Percentiles rank a stretch among this genome's conserved stretches.
Conservation (phyloP, 2,888 invertebrate genomes). For the Syritta pipiens region DNA sequence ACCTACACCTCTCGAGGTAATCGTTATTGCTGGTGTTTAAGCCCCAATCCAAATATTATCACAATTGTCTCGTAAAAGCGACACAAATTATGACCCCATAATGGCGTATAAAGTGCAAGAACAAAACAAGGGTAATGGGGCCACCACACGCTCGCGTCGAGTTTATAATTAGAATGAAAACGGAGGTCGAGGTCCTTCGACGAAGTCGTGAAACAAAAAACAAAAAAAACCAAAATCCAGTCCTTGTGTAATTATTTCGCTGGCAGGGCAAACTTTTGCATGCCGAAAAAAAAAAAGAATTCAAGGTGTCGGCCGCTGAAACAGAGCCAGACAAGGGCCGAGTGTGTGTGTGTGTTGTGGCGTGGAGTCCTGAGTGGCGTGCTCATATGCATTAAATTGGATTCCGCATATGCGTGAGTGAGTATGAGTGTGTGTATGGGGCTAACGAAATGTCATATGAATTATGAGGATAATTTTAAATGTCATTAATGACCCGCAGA, state of each 20-base stretch:
- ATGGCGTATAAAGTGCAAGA: constrained; percentile 57
- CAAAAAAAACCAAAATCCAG: too few relatives aligned
- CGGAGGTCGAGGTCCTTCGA: constrained; percentile 39
- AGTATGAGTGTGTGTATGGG: not conserved
- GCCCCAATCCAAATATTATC: constrained; percentile 65
- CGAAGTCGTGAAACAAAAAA: not conserved
- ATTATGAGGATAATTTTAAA: constrained; percentile 61
- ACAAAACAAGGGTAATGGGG: constrained; percentile 59
- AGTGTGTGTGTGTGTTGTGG: too few relatives aligned
- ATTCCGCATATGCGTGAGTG: constrained; percentile 16
- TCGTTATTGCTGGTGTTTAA: constrained; percentile 60
- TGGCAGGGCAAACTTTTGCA: constrained; percentile 35
- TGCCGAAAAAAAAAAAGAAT: constrained; percentile 21
- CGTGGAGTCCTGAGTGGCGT: constrained; percentile 51
- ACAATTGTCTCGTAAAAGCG: constrained; percentile 67
- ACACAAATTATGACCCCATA: constrained; percentile 58
- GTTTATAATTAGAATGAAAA: constrained; percentile 64
- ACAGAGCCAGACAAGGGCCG: constrained; percentile 4
- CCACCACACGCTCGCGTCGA: constrained; percentile 42
- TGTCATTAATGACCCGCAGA: constrained; percentile 54
- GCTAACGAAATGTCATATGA: constrained; percentile 52
- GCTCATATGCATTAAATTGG: constrained; percentile 63
- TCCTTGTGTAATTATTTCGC: constrained; percentile 24
- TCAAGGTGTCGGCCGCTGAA: constrained; percentile 53
- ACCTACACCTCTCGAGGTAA: constrained; percentile 23